A percentile compares a stretch with the other conserved stretches of the same genome.
These are phyloP conservation scores for Anarsia innoxiella DNA, from an alignment of 2,888 invertebrate genomes.

Conservation along the genomic window DNA sequence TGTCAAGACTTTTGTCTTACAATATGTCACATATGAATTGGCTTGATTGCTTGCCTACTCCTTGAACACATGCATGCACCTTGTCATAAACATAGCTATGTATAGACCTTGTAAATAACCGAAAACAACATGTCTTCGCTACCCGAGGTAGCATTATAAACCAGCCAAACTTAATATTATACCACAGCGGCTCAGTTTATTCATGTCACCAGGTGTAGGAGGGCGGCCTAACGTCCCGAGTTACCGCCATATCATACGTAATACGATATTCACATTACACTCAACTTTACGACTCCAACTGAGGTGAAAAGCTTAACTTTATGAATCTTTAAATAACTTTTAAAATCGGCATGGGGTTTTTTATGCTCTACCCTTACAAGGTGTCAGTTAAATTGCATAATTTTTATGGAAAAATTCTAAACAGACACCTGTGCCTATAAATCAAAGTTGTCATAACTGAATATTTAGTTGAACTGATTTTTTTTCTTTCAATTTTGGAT, in stretches of 20 bases:
- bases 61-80: too few species aligned
- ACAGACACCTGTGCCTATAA: too few species aligned
- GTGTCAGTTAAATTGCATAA: too few species aligned
- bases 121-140: slow-evolving; percentile 32
- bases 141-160: slow-evolving; percentile 35
- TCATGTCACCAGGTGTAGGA: slow-evolving; percentile 64
- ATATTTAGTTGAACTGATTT: too few species aligned
- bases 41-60: too few species aligned
- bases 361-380: slow-evolving; percentile 25
- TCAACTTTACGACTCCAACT: slow-evolving; percentile 62
- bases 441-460: too few species aligned
- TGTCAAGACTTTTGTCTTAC: too few species aligned
- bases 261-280: slow-evolving; percentile 42
- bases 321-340: slow-evolving; percentile 68
- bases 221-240: slow-evolving; percentile 53
- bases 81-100: too few species aligned
- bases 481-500: slow-evolving; percentile 29
- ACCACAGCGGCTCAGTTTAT: slow-evolving; percentile 55
- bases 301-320: slow-evolving; percentile 58
- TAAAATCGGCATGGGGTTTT: slow-evolving; percentile 53
- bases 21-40: too few species aligned
- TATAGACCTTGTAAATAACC: too few species aligned
- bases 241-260: slow-evolving; percentile 51
- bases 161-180: slow-evolving; percentile 56
- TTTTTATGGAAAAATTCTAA: too few species aligned